These are phyloP conservation scores for Tethya wilhelma DNA, from an alignment of 37 sponge, comb jelly and placozoan genomes.

Conservation along the genomic window DNA sequence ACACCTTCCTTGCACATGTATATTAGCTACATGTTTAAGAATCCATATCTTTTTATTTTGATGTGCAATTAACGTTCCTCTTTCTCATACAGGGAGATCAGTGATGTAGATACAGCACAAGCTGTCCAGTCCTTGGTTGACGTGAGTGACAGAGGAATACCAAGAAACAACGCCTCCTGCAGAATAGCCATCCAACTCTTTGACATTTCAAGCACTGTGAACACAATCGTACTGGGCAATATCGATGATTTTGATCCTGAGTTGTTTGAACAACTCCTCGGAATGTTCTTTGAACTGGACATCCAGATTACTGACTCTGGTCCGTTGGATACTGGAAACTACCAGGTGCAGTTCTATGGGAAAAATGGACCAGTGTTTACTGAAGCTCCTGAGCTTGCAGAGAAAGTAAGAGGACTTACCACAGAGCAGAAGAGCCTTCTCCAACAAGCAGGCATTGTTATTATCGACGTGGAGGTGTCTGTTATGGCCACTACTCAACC, in stretches of 20 bases:
- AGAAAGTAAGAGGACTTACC: not conserved
- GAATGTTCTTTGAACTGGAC: not conserved
- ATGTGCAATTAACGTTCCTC: not conserved
- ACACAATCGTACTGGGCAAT: slow-evolving; percentile 1
- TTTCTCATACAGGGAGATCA: not conserved
- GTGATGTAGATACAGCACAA: not conserved
- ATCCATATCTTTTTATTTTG: not conserved
- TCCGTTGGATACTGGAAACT: not conserved
- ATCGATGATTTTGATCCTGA: slow-evolving; percentile 3
- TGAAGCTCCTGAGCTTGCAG: not conserved
- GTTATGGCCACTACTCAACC: not conserved
- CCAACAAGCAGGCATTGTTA: not conserved
- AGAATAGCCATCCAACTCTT: slow-evolving; percentile 22
- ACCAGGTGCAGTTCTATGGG: not conserved
- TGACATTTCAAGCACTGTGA: slow-evolving; percentile 29
- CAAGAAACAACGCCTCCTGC: not conserved
- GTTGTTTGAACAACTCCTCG: slow-evolving; percentile 30
- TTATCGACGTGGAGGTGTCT: not conserved
- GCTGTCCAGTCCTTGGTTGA: not conserved
- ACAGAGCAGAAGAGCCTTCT: not conserved
- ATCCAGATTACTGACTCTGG: slow-evolving; percentile 1
- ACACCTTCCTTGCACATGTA: no score
- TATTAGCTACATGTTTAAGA: no score
- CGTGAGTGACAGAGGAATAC: slow-evolving; percentile 15
- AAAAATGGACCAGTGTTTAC: not conserved